Evolutionary conservation across 2,888 invertebrate species (phyloP).

Genomic region (Siphlonurus alternatus): DNA sequence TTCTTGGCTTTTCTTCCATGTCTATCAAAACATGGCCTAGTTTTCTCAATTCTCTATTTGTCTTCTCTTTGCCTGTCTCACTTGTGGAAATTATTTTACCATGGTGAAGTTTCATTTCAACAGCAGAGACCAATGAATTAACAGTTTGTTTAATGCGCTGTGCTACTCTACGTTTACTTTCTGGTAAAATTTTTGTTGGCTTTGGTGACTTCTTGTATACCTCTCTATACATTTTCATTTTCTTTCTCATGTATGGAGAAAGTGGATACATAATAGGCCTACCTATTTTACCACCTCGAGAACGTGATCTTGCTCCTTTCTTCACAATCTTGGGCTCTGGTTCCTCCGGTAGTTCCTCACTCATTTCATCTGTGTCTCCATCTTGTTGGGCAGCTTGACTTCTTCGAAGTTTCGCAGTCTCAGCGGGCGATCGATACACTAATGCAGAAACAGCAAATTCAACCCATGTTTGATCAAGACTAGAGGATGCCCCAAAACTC

Average conservation of each 20-base stretch:
- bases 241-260: background rate
- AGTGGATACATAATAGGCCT: background rate
- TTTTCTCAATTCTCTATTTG: slow-evolving; percentile 34
- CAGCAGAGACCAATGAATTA: no score
- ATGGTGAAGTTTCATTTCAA: no score
- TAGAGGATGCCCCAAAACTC: slow-evolving; percentile 3
- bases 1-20: slow-evolving; percentile 15
- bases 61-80: slow-evolving; percentile 20
- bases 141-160: background rate
- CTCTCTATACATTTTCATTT: background rate
- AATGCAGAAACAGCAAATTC: slow-evolving; percentile 38
- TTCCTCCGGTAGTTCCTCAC: no score
- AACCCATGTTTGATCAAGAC: slow-evolving; percentile 32
- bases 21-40: slow-evolving; percentile 26
- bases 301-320: no score
- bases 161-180: no score
- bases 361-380: no score
- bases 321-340: background rate
- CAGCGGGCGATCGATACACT: background rate
- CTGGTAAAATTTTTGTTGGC: no score
- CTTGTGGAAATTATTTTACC: background rate
- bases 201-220: background rate
- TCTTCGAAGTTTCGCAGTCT: no score
- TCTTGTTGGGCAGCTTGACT: background rate
- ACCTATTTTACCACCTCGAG: background rate